These are phyloP conservation scores for Chloropsis cyanopogon DNA, from an alignment of 2,113 vertebrate species.

Conservation along the genomic window DNA sequence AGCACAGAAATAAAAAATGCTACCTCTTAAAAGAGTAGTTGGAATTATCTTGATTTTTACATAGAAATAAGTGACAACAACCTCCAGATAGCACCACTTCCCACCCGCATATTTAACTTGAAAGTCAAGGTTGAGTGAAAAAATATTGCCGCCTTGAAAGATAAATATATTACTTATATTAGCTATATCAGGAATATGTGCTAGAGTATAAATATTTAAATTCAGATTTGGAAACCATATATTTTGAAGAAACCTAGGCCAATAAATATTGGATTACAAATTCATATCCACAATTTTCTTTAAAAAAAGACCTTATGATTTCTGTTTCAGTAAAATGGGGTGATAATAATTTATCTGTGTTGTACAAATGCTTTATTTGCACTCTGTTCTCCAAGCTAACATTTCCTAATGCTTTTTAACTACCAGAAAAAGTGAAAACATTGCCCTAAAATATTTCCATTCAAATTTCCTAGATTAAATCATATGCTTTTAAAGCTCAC, in stretches of 20 bases:
- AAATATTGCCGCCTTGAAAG: constrained; percentile 61
- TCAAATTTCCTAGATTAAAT: constrained; percentile 22
- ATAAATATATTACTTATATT: constrained; percentile 64
- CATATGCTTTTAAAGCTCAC: not conserved
- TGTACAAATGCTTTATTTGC: not conserved
- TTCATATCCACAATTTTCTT: constrained; percentile 61
- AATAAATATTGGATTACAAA: constrained; percentile 59
- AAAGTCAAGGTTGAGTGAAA: constrained; percentile 54
- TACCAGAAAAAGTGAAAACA: not conserved
- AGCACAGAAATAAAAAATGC: constrained; percentile 19
- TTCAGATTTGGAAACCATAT: constrained; percentile 46
- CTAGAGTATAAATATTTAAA: constrained; percentile 70
- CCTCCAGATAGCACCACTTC: constrained; percentile 13
- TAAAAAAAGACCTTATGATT: not conserved
- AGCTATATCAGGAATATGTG: constrained; percentile 44
- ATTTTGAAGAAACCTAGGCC: constrained; percentile 46
- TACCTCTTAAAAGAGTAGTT: not conserved
- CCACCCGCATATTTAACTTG: not conserved
- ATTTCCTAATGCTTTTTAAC: not conserved
- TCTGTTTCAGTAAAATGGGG: not conserved
- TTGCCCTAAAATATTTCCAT: constrained; percentile 5
- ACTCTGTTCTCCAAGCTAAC: not conserved
- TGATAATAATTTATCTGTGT: not conserved
- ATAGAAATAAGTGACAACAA: constrained; percentile 34
- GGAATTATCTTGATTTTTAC: constrained; percentile 40